Base-by-base conservation (phyloP, 1,140 invertebrate species). In the Drosophila lowei region DNA sequence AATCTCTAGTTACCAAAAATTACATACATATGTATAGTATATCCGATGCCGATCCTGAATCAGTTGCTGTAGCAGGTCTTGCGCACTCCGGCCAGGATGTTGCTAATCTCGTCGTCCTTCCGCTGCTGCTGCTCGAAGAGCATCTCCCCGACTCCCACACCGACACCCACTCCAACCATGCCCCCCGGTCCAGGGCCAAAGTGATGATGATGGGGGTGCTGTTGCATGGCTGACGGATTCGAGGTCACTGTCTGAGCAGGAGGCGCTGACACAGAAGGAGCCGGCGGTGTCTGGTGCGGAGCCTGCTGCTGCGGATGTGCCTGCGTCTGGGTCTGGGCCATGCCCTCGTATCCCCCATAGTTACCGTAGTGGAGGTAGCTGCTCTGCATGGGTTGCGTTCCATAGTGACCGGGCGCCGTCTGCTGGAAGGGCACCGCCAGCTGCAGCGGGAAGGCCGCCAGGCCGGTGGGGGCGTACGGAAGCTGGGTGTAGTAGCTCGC, bases 61-160 rank as follows among this genome's bases (percentile, higher is more conserved):
- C 92, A 96, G 92, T 95, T 96, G 93, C 95, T 96, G 92, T 96
- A 97, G 91, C 96, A 97, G 23, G 96, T 97, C 90, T 97, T 96
- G 61, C 96, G 93, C 42, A 97, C 96, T 66, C 96, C 96, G 2
- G 96, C 96, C 43, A 97, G 91, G 77, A 97, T 97, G 67, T 96
- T 95, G 92, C 96, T 96, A 92, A 97, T 97, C 85, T 97, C 96
- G 65, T 96, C 96, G 53, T 96, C 96, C 72, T 95, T 95, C 18
- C 93, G 92, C 41, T 93, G 79, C 47, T 74, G 79, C 21, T 93
- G 90, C 23, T 94, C 94, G 3, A 92, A 91, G 9, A 92, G 53
- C 67, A 90, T 77, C 16, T 91, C 90, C 2, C 78, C 72, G 1
- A 85, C 75, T 1, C 54, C 48, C 2, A 68, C 58, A 0, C 67